Percentiles rank a stretch among this genome's conserved stretches.
Evolutionary conservation across 2,797 vertebrate species (phyloP).

Genomic region (Carduelis carduelis): DNA sequence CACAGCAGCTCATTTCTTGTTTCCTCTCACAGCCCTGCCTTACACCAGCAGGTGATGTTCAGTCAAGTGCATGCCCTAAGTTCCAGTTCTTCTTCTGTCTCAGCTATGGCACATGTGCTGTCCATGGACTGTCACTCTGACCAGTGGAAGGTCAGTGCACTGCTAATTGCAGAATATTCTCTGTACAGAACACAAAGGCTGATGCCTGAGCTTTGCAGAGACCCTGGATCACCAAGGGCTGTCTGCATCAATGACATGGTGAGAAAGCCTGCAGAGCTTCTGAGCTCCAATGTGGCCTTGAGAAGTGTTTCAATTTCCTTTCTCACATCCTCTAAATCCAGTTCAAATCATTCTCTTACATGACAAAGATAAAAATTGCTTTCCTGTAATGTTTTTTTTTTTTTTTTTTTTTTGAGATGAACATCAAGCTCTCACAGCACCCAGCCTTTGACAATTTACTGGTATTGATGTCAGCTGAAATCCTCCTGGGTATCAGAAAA

Average conservation of each 20-base stretch:
- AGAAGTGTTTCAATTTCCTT: neutral
- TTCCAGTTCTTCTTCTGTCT: neutral
- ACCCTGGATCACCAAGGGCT: neutral
- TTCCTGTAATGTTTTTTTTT: neutral
- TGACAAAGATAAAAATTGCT: neutral
- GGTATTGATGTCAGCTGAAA: neutral
- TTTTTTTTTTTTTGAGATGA: neutral
- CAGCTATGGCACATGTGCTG: neutral
- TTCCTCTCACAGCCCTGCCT: neutral
- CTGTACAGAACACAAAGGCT: neutral
- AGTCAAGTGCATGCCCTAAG: neutral
- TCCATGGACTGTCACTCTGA: neutral
- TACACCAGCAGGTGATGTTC: neutral
- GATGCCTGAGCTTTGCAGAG: neutral
- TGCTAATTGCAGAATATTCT: neutral
- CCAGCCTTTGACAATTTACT: neutral
- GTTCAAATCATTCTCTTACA: neutral
- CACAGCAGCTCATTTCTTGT: neutral
- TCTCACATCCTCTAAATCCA: neutral
- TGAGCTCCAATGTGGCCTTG: neutral
- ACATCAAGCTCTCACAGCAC: neutral
- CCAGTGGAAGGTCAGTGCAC: neutral
- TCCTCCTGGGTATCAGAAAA: neutral
- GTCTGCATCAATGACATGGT: fast-evolving
- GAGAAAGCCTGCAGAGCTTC: neutral